phyloP scores from a whole-genome alignment of 1,140 invertebrate species.

The Penaeus vannamei region DNA sequence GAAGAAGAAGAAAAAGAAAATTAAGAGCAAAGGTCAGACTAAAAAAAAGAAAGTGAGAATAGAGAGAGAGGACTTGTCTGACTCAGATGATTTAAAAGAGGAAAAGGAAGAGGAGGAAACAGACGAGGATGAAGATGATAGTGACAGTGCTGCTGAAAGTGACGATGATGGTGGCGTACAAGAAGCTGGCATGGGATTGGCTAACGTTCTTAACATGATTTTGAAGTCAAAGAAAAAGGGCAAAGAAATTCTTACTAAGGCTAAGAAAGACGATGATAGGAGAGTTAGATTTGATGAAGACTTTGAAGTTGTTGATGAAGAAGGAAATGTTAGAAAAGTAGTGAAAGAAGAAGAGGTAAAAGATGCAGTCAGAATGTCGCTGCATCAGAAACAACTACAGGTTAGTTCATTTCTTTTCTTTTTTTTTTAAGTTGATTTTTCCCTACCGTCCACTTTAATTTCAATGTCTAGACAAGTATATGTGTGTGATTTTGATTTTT shows the following conservation, averaged over 20 bases:
- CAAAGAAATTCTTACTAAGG: slow-evolving; percentile 36
- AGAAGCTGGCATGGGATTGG: neutral
- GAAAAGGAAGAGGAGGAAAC: too few relatives aligned
- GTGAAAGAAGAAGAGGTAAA: slow-evolving; percentile 25
- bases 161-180: neutral
- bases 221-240: slow-evolving; percentile 26
- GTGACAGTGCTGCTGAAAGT: slow-evolving; percentile 21
- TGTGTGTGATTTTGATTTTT: neutral
- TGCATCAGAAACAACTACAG: slow-evolving; percentile 9
- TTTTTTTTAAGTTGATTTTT: too few relatives aligned
- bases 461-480: neutral
- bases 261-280: slow-evolving; percentile 24
- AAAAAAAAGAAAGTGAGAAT: too few relatives aligned
- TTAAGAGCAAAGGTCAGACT: too few relatives aligned
- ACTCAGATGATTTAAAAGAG: too few relatives aligned
- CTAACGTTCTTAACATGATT: slow-evolving; percentile 31
- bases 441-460: too few relatives aligned
- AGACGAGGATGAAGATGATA: slow-evolving; percentile 12
- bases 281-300: neutral
- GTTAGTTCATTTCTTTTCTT: neutral
- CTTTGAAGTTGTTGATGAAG: slow-evolving; percentile 43
- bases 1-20: too few relatives aligned
- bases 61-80: too few relatives aligned
- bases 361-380: neutral
- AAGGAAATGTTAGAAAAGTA: slow-evolving; percentile 21